These are phyloP conservation scores for Geothlypis trichas DNA, from an alignment of 2,113 vertebrate genomes.

Conservation along the genomic window DNA sequence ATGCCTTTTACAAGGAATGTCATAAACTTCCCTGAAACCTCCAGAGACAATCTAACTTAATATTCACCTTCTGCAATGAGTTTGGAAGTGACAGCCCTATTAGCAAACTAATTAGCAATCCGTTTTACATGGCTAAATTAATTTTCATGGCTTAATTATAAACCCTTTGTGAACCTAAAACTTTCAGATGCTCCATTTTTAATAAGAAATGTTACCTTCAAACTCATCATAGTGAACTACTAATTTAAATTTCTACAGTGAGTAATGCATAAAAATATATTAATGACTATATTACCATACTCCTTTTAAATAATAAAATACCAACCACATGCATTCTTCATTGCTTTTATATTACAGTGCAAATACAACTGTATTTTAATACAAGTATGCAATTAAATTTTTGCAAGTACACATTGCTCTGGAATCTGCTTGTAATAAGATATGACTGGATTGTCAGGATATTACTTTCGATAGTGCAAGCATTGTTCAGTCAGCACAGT, in stretches of 20 bases:
- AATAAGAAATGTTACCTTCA: not conserved
- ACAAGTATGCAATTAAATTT: not conserved
- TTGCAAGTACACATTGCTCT: not conserved
- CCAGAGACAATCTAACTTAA: slow-evolving; percentile 13
- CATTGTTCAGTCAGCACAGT: not conserved
- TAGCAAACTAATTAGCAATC: slow-evolving; percentile 54
- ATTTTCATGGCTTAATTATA: slow-evolving; percentile 37
- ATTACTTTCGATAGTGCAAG: not conserved
- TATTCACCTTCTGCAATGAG: slow-evolving; percentile 16
- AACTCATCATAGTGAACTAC: not conserved
- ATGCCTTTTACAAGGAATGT: not conserved
- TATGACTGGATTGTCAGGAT: not conserved
- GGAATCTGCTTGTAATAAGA: not conserved
- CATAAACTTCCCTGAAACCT: not conserved
- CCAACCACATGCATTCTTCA: not conserved
- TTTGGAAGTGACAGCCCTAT: slow-evolving; percentile 23
- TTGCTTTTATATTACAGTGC: not conserved
- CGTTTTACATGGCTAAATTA: not conserved
- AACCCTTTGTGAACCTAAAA: not conserved
- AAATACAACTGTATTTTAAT: not conserved
- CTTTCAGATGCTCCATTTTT: not conserved
- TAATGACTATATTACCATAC: not conserved
- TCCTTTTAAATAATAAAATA: not conserved
- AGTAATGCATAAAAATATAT: not conserved
- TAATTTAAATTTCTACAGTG: not conserved